These are phyloP conservation scores for Falco concolor DNA, from an alignment of 2,797 vertebrate genomes.

Conservation along the genomic window DNA sequence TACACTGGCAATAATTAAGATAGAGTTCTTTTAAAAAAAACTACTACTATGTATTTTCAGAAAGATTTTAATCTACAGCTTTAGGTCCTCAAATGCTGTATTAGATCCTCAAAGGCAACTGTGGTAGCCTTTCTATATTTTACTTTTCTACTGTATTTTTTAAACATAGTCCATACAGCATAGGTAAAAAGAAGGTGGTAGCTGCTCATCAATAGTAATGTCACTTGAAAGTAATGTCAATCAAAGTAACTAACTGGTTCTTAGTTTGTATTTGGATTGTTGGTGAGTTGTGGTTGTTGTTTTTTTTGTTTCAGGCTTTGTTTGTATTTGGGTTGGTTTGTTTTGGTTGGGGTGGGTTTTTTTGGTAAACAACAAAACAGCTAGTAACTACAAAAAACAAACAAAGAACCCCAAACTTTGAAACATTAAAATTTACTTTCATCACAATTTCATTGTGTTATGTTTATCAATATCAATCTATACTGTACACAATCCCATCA, in stretches of 20 bases:
- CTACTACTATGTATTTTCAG: neutral
- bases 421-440: neutral
- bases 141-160: neutral
- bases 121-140: neutral
- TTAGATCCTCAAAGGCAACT: neutral
- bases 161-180: neutral
- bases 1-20: neutral
- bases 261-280: neutral
- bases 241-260: neutral
- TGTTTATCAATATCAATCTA: neutral
- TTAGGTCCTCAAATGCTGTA: neutral
- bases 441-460: neutral
- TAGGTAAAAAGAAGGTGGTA: neutral
- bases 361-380: neutral
- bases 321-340: neutral
- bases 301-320: neutral
- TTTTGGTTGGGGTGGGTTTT: neutral
- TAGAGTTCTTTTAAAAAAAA: neutral
- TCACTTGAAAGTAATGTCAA: neutral
- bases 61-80: neutral
- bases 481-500: neutral
- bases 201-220: neutral
- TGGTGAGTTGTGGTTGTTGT: too few relatives aligned
- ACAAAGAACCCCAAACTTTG: rapidly evolving
- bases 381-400: neutral